Percentiles rank a stretch among this genome's conserved stretches.
Evolutionary conservation across 2,797 vertebrate genomes (phyloP).

Genomic region (Siniperca obscura): DNA sequence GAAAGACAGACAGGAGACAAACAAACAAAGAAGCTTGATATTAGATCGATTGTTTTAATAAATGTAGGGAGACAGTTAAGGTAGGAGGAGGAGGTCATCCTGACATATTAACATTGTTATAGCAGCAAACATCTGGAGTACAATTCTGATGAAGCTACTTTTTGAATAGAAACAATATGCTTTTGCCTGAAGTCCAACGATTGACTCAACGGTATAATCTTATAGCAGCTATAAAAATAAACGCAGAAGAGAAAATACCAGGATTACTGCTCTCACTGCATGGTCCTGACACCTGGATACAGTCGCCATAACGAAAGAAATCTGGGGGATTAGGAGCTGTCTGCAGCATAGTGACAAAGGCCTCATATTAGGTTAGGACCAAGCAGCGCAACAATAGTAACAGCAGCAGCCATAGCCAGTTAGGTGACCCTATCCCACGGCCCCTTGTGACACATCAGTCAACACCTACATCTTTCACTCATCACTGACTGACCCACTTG

Average conservation of each 20-base stretch:
- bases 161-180: slow-evolving; percentile 40
- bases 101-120: slow-evolving; percentile 7
- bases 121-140: slow-evolving; percentile 1
- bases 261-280: slow-evolving; percentile 46
- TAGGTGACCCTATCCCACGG: slow-evolving; percentile 33
- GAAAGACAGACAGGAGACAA: slow-evolving; percentile 62
- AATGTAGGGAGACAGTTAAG: slow-evolving; percentile 16
- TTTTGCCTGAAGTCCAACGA: slow-evolving; percentile 8
- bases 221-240: slow-evolving; percentile 56
- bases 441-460: slow-evolving; percentile 53
- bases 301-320: slow-evolving; percentile 35
- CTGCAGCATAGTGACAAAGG: slow-evolving; percentile 49
- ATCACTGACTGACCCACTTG: slow-evolving; percentile 71
- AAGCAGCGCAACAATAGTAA: slow-evolving; percentile 61
- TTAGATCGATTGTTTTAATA: slow-evolving; percentile 28
- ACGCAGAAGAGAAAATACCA: slow-evolving; percentile 51
- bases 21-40: slow-evolving; percentile 32
- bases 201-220: slow-evolving; percentile 35
- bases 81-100: slow-evolving; percentile 4
- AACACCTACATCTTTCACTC: slow-evolving; percentile 66
- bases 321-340: slow-evolving; percentile 54
- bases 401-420: slow-evolving; percentile 34
- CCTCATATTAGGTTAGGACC: slow-evolving; percentile 36
- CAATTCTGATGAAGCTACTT: not conserved
- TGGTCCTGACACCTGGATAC: slow-evolving; percentile 42